Evolutionary conservation across 2,888 invertebrate genomes (phyloP), one percentile per base, ranked within the genome.

Genomic region (Podotricha telesiphe): DNA sequence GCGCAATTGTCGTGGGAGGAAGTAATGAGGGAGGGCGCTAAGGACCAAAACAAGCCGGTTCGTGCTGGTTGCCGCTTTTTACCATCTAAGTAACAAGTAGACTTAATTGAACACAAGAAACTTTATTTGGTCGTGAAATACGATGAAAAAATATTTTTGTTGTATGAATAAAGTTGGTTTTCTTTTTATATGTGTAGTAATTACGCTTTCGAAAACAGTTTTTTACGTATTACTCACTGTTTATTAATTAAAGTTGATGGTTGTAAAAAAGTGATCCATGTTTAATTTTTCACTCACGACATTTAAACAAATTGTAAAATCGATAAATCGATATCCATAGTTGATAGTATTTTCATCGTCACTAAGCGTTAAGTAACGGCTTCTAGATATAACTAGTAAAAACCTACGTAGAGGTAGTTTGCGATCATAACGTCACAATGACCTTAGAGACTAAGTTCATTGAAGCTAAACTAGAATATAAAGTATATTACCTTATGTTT

Each of bases 1-100:
- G 40, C 28, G 20, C 59, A 45, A 64, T 34, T 64, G 53, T 37
- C 68, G 70, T 62, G 70, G 68, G 68, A 55, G 61, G 68, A 70
- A 50, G 34, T 55, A 40, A 67, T 37, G 59, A 40, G 19, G 47
- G n/a, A 17, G 45, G 20, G 8, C 64, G 48, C 61, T 7, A 20
- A 37, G 42, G 15, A 56, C 55, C 50, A 15, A 50, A 59, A 50
- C 40, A 34, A 11, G 40, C 55, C 55, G 68, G 68, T 42, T 65
- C 10, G 34, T 51, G 20, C 59, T 45, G 7, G 2, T 2, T 20
- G 34, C 34, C 15, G n/a, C 58, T 13, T 48, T 37, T 47, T 17
- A 7, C 2, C 47, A 47, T 17, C 17, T 17, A 17, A 47, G 8
- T 47, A 42, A 1, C 2, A 13, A 13, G 2, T 42, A 42, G 6